Base-by-base conservation (phyloP, 1,140 invertebrate species). In the Anastrepha obliqua region DNA sequence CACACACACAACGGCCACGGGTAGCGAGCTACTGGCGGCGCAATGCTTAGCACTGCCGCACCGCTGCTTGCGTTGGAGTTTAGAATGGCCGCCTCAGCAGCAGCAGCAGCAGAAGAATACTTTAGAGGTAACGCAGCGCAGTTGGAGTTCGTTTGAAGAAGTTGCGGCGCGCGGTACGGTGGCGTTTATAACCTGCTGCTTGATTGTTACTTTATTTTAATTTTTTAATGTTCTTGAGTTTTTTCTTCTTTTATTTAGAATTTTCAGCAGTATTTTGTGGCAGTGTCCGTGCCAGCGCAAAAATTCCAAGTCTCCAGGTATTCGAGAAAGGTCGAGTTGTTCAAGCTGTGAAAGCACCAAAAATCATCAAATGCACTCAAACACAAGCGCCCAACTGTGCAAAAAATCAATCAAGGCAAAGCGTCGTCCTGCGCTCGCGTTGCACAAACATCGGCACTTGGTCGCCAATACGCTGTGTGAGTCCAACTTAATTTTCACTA, bases 391-490 rank as follows among this genome's bases (percentile, higher is more conserved):
- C 60, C 60, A 62, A 62, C 15, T 81, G 47, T 81, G 74, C 74
- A 81, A 81, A 81, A 81, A 81, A 81, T 81, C 74, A 81, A 81
- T 81, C 17, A 9, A 81, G 51, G 74, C 44, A 55, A 58, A 55
- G 47, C 47, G 20, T 29, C 11, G 47, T 81, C 74, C 74, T 81
- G 74, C 74, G 74, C 74, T 55, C n/a, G 17, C 42, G 8, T 78
- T 8, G 29, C 60, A 81, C 74, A 81, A 17, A 81, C n/a, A 11
- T 9, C 7, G n/a, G 15, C 42, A 13, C 42, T 1, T n/a, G 51
- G 51, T 2, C 29, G 29, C 29, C 29, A 29, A 29, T 29, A 29
- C 29, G 29, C 29, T 29, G 29, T 29, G 29, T 29, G 29, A 29
- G 29, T 29, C 29, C 29, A 29, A 29, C 29, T 29, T 29, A 29